Evolutionary conservation across 2,888 invertebrate species (phyloP).

Genomic region (Embidobia sp.): DNA sequence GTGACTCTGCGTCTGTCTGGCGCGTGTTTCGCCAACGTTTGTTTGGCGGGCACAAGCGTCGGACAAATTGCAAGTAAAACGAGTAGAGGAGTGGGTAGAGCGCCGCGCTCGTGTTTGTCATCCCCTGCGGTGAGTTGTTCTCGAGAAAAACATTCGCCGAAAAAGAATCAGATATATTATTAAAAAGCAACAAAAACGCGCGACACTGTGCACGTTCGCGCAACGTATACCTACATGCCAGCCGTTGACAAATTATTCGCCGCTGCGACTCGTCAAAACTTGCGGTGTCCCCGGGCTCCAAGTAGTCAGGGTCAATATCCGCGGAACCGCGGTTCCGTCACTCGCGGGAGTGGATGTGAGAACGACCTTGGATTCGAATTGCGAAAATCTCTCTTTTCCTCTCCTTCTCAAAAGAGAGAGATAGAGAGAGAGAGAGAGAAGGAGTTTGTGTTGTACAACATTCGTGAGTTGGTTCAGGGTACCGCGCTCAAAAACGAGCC

Average conservation of each 20-base stretch:
- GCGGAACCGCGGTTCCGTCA: neutral
- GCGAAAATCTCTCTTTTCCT: too few species aligned
- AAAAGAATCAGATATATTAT: conserved; percentile 36
- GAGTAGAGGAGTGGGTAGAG: conserved; percentile 23
- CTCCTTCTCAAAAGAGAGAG: too few species aligned
- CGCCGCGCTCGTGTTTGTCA: conserved; percentile 47
- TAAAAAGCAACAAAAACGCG: conserved; percentile 37
- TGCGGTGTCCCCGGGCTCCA: too few species aligned
- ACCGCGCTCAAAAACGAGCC: too few species aligned
- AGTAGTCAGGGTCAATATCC: conserved; percentile 10
- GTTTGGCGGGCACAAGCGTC: conserved; percentile 35
- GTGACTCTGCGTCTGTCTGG: conserved; percentile 53
- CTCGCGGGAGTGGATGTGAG: neutral
- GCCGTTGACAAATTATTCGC: too few species aligned
- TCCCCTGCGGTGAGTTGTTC: conserved; percentile 25
- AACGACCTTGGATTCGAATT: too few species aligned
- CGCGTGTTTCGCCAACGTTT: conserved; percentile 49
- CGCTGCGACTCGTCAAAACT: too few species aligned
- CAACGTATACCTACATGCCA: too few species aligned
- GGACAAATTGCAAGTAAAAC: conserved; percentile 51
- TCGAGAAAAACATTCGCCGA: conserved; percentile 14
- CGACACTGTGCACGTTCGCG: too few species aligned
- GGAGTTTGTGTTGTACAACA: too few species aligned
- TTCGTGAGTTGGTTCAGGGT: too few species aligned
- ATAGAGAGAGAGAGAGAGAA: too few species aligned